Conservation (phyloP, 2,888 invertebrate genomes). For the Andricus quercusramuli region DNA sequence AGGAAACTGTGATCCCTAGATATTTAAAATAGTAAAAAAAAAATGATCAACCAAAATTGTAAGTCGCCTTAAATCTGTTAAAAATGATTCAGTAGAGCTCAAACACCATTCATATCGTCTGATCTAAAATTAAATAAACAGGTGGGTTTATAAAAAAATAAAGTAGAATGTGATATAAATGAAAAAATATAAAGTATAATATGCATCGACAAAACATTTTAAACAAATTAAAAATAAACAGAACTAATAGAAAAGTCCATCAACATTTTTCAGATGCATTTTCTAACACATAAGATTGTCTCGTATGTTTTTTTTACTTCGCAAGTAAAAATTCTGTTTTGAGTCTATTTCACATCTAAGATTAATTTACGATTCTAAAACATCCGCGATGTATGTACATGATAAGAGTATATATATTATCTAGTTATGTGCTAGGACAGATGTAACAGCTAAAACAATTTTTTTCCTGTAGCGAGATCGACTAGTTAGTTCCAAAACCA, state of each 20-base stretch:
- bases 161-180: background rate
- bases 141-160: constrained; percentile 8
- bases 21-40: too few relatives aligned
- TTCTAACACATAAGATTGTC: background rate
- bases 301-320: constrained; percentile 5
- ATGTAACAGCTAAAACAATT: constrained; percentile 22
- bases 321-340: constrained; percentile 8
- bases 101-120: too few relatives aligned
- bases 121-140: background rate
- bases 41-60: too few relatives aligned
- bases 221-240: constrained; percentile 8
- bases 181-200: constrained; percentile 17
- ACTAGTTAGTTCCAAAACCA: background rate
- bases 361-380: constrained; percentile 27
- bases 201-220: constrained; percentile 10
- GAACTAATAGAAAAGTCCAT: constrained; percentile 19
- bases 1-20: too few relatives aligned
- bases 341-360: constrained; percentile 22
- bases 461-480: constrained; percentile 11
- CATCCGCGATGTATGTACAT: constrained; percentile 38
- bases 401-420: constrained; percentile 36
- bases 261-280: constrained; percentile 20
- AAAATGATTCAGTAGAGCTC: too few relatives aligned
- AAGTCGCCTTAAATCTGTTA: too few relatives aligned
- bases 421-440: constrained; percentile 35